Evolutionary conservation across 1,140 invertebrate species (phyloP).

Genomic region (Lysiphlebus fabarum): DNA sequence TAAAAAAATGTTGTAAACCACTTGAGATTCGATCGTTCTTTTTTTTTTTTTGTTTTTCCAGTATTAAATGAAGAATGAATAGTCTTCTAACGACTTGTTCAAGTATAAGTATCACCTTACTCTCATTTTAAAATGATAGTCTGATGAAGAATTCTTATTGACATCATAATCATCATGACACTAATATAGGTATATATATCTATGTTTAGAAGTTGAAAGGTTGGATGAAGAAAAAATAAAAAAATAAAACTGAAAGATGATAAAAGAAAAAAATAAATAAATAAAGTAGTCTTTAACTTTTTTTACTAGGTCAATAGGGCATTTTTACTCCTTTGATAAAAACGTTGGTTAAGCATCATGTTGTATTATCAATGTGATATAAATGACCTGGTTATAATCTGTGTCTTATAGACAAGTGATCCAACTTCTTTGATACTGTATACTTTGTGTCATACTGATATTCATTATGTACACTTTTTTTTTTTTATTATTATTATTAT

Average conservation of each 20-base stretch:
- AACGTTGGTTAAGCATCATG: constrained; percentile 2
- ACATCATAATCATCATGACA: too few species aligned
- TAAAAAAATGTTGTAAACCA: constrained; percentile 13
- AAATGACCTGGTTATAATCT: too few species aligned
- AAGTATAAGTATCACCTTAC: constrained; percentile 21
- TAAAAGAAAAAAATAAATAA: neutral
- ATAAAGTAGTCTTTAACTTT: neutral
- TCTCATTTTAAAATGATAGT: neutral
- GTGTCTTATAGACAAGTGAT: too few species aligned
- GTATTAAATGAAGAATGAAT: constrained; percentile 26
- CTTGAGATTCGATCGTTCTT: constrained; percentile 15
- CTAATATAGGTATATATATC: too few species aligned
- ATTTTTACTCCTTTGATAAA: neutral
- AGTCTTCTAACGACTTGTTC: constrained; percentile 29
- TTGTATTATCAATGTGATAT: too few species aligned
- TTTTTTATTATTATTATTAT: too few species aligned
- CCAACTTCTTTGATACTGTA: too few species aligned
- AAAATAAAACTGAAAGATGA: constrained; percentile 2
- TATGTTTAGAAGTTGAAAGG: too few species aligned
- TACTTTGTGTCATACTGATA: too few species aligned
- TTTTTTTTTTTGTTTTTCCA: constrained; percentile 1
- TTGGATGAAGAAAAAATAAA: too few species aligned
- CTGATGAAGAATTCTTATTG: too few species aligned
- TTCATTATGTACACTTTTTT: too few species aligned
- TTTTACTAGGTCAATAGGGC: constrained; percentile 25